Percentiles rank a stretch among this genome's conserved stretches.
These are phyloP conservation scores for Rissa tridactyla DNA, from an alignment of 2,113 vertebrate genomes.

Conservation along the genomic window DNA sequence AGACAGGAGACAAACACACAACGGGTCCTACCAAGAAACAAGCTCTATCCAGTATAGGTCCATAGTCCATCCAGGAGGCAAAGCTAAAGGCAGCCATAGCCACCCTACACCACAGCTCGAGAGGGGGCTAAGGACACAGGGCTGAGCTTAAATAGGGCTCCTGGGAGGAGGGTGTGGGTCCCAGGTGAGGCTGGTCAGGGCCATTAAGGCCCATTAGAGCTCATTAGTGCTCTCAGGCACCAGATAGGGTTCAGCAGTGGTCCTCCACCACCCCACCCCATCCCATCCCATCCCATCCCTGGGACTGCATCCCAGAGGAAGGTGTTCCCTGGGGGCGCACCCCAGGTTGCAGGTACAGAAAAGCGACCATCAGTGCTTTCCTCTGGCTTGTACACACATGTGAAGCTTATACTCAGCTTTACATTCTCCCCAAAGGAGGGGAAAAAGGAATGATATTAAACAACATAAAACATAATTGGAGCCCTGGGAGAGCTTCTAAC, in stretches of 20 bases:
- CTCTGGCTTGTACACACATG: accelerated
- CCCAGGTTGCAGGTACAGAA: background rate
- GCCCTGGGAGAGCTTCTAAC: background rate
- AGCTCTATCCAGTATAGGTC: accelerated
- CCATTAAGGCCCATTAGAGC: background rate
- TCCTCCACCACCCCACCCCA: background rate
- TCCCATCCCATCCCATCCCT: too few species aligned
- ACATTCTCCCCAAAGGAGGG: background rate
- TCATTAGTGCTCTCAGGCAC: background rate
- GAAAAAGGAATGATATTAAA: background rate
- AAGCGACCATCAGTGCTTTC: background rate
- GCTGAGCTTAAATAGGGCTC: background rate
- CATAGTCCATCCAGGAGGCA: background rate
- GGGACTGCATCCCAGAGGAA: background rate
- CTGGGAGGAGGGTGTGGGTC: background rate
- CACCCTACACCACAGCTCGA: accelerated
- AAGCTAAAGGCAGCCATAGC: background rate
- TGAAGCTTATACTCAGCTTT: background rate
- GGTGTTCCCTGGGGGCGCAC: accelerated
- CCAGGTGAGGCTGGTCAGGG: background rate
- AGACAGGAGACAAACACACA: background rate
- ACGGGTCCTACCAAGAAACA: background rate
- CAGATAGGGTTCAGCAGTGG: accelerated
- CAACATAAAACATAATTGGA: background rate
- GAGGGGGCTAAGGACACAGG: accelerated